Evolutionary conservation across 2,113 vertebrate genomes (phyloP), one percentile per base, ranked within the genome.

Genomic region (Chionis minor): DNA sequence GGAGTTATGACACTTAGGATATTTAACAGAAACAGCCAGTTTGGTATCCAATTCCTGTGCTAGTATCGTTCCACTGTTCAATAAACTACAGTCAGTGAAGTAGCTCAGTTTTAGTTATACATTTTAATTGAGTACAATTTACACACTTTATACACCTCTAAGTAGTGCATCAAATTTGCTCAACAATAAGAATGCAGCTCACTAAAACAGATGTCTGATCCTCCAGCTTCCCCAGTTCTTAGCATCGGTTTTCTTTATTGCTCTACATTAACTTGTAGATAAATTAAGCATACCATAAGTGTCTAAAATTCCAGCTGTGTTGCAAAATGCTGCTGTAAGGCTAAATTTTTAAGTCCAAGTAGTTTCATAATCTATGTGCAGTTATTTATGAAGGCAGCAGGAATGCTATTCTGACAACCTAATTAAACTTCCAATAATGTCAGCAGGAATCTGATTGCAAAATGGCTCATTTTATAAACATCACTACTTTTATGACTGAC

Each of bases 361-460:
- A 87, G 92, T 94, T 97, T 80, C 86, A 82, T 89, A 86, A 92
- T 89, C 91, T 96, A 56, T 81, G 86, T 80, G 81, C 91, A 92
- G 84, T 92, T 95, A 96, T 88, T 97, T 95, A 91, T 92, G 86
- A 94, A 92, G 86, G 81, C 81, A 71, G 69, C 84, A 92, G 83
- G 77, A 95, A 91, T 85, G 83, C 86, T 92, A 72, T 82, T 95
- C 72, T 86, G 92, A 92, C 88, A 94, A 65, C 52, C 59, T 93
- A 96, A 96, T 92, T 96, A 95, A 92, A 93, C 91, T 94, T 94
- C 92, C 95, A 96, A 86, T 96, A 96, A 95, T 85, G 88, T 86
- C 86, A 96, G 92, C 91, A 94, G 89, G 95, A 91, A 96, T 87
- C 83, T 80, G 92, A 95, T 82, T 94, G 91, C 92, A 88, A 95